Base-by-base conservation (phyloP, 2,888 invertebrate species). In the Petrophora chlorosata region DNA sequence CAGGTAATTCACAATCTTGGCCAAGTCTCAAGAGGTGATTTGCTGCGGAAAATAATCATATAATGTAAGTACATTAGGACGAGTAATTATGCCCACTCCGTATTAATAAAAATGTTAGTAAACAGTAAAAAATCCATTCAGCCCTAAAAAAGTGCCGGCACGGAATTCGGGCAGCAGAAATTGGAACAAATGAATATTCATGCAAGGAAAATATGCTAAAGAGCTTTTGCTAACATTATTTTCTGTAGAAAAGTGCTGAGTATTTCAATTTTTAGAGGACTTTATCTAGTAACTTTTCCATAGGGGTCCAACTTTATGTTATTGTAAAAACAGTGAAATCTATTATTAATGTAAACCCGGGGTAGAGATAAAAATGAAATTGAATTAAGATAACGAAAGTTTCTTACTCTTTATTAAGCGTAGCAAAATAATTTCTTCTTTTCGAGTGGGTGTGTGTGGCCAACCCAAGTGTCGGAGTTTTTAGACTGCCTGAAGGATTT, bases 1-100 rank as follows among this genome's bases (percentile, higher is more conserved):
- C 79, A 88, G 88, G 83, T 87, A 87, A 78, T 76, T 81, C 86
- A 82, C 84, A 79, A 65, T 78, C 86, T 87, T 88, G 84, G 56
- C 60, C 33, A 41, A n/a, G 39, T 25, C 43, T 65, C 82, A 86
- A 88, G 86, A 76, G 77, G 81, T 86, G 85, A 79, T 71, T 76
- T 84, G 65, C 82, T 72, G 71, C 56, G 66, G 73, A 65, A 69
- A 54, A 56, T 49, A 35, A 16, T 30, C 36, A 38, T 33, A 53
- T 53, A 60, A 61, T 65, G 79, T 80, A 69, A 76, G 79, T 76
- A 25, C 8, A 22, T 22, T n/a, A n/a, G n/a, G n/a, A 40, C 7
- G 7, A 39, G 56, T 36, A 25, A 45, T 29, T 26, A 9, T 15
- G 25, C 36, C 36, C 42, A 43, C 19, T 34, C 35, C 19, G 15